Evolutionary conservation across 2,888 invertebrate genomes (phyloP).

Genomic region (Clusia tigrina): DNA sequence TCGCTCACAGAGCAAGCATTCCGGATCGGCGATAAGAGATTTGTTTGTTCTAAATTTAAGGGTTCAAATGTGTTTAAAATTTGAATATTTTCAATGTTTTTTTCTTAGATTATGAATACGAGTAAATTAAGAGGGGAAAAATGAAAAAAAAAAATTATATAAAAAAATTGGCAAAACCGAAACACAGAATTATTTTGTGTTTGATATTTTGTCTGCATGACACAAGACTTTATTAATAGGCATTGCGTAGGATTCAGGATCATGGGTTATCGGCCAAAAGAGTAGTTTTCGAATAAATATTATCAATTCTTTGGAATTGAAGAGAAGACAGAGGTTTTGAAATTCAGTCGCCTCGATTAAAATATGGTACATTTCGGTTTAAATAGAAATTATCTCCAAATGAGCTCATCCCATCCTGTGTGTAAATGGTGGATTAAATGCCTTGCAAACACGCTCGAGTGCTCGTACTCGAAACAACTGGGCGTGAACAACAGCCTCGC

Average conservation of each 20-base stretch:
- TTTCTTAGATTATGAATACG: neutral
- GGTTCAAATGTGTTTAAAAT: slow-evolving; percentile 21
- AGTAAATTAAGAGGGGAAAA: too few species aligned
- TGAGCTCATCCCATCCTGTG: too few species aligned
- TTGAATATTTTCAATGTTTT: neutral
- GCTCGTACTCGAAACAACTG: too few species aligned
- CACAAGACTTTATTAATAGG: slow-evolving; percentile 31
- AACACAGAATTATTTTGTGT: too few species aligned
- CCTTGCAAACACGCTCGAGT: too few species aligned
- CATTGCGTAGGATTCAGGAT: slow-evolving; percentile 26
- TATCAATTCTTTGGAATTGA: too few species aligned
- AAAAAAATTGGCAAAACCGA: slow-evolving; percentile 9
- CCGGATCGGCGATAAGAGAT: neutral
- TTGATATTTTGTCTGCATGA: slow-evolving; percentile 17
- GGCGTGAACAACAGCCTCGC: too few species aligned
- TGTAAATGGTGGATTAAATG: too few species aligned
- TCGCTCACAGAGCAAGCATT: neutral
- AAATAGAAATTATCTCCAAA: too few species aligned
- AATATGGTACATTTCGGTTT: too few species aligned
- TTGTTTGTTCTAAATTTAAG: slow-evolving; percentile 23
- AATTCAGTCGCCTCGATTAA: too few species aligned
- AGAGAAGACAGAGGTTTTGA: too few species aligned
- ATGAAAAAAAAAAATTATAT: neutral
- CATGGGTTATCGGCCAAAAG: slow-evolving; percentile 32
- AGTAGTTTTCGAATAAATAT: slow-evolving; percentile 19